Evolutionary conservation across 1,140 invertebrate genomes (phyloP), one percentile per base, ranked within the genome.

Genomic region (Drosophila kurseongensis): DNA sequence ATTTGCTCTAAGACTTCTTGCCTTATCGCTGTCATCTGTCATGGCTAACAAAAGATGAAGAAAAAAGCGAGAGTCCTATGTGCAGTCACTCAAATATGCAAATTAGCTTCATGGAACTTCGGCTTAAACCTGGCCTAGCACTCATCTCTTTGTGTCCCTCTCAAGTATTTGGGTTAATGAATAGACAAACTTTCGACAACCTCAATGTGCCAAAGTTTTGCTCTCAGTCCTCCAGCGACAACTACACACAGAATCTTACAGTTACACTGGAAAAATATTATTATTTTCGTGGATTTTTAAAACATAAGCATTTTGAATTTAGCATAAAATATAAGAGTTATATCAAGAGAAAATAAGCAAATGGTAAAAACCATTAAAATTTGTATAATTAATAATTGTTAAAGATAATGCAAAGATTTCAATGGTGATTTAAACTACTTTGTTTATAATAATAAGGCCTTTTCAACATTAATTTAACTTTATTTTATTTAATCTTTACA

Each of bases 141-240:
- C 71, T 45, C 56, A 52, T 45, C 35, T 40, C 63, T 60, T 41
- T 55, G 68, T 36, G 40, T 38, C 47, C 50, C 32, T 40, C 48
- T 54, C 14, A 51, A 29, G 36, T 89, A 89, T 89, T 89, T 89
- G 73, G 84, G 84, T 89, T 89, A 89, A 89, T 89, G 84, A 89
- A 89, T 89, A 84, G 84, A 75, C 84, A 89, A 89, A 89, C 84
- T 89, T 89, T 89, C 74, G 73, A 84, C 80, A 90, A 81, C 74
- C 80, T 84, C 85, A 89, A 90, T 89, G 84, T 74, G 80, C 77
- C 80, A 89, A 89, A 75, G 82, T 68, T 78, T 63, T 35, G 44
- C 57, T 32, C 47, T 42, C 32, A 51, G 57, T 41, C 42, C 67
- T 35, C 65, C 42, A 41, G 71, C 58, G 63, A 71, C 62, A 65